phyloP scores from a whole-genome alignment of 2,797 vertebrate species.

The Ptychadena robeensis region DNA sequence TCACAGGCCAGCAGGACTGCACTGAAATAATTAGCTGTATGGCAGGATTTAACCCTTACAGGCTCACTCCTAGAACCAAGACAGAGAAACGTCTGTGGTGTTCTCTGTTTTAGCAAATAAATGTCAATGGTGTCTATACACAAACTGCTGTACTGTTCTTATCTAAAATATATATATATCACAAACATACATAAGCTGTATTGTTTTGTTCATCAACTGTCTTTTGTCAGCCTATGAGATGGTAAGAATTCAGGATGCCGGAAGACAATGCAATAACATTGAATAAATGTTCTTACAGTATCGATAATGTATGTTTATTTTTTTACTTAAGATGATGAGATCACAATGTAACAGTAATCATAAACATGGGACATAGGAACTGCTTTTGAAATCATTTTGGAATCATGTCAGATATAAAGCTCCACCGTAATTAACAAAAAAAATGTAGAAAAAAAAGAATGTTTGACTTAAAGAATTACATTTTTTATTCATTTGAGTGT shows the following conservation, averaged over 20 bases:
- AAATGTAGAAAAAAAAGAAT: too few relatives aligned
- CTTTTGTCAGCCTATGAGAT: too few relatives aligned
- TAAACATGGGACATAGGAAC: conserved; percentile 4
- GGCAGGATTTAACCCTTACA: conserved; percentile 50
- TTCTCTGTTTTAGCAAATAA: neutral
- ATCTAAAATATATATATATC: too few relatives aligned
- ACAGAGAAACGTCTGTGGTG: neutral
- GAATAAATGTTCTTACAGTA: too few relatives aligned
- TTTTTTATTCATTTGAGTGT: neutral
- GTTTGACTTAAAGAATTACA: neutral
- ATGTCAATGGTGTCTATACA: neutral
- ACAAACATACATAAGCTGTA: too few relatives aligned
- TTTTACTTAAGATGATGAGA: neutral
- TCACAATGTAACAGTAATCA: neutral
- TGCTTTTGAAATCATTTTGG: neutral
- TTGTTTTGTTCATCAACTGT: too few relatives aligned
- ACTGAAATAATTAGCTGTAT: conserved; percentile 49
- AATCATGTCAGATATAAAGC: neutral
- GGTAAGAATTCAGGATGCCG: too few relatives aligned
- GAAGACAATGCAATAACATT: too few relatives aligned
- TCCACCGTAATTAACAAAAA: conserved; percentile 13
- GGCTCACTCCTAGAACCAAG: neutral
- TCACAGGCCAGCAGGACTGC: conserved; percentile 59
- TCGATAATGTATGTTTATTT: too few relatives aligned
- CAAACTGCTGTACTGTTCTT: too few relatives aligned